Evolutionary conservation across 53 echinoderm and acorn worm genomes (phyloP).

Genomic region (Crossaster papposus): DNA sequence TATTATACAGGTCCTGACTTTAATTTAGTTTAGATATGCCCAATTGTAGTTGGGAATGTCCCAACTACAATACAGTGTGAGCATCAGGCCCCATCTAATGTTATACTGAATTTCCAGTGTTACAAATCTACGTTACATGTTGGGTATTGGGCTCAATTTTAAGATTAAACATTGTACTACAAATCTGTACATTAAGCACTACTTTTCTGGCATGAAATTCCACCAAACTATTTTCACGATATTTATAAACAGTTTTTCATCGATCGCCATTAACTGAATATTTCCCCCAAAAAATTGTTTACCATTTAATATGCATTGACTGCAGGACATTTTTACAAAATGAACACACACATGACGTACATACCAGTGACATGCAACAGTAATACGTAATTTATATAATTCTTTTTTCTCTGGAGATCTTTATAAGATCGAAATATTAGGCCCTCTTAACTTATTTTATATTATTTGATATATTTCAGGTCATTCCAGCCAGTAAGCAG

Average conservation of each 20-base stretch:
- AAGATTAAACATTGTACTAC: background rate
- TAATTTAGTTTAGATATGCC: too few relatives aligned
- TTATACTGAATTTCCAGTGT: too few relatives aligned
- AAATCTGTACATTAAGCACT: background rate
- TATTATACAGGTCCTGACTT: too few relatives aligned
- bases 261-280: background rate
- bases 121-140: too few relatives aligned
- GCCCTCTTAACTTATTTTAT: too few relatives aligned
- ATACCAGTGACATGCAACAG: too few relatives aligned
- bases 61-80: too few relatives aligned
- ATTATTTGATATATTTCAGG: too few relatives aligned
- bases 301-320: background rate
- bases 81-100: background rate
- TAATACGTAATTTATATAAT: background rate
- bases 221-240: background rate
- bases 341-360: conserved; percentile 8
- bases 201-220: background rate
- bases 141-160: background rate
- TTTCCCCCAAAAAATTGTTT: background rate
- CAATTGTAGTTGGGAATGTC: too few relatives aligned
- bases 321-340: background rate
- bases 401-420: too few relatives aligned
- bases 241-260: background rate
- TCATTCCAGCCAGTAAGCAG: too few relatives aligned
- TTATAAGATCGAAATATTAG: too few relatives aligned